These are phyloP conservation scores for Chesias legatella DNA, from an alignment of 2,888 invertebrate genomes.

Conservation along the genomic window DNA sequence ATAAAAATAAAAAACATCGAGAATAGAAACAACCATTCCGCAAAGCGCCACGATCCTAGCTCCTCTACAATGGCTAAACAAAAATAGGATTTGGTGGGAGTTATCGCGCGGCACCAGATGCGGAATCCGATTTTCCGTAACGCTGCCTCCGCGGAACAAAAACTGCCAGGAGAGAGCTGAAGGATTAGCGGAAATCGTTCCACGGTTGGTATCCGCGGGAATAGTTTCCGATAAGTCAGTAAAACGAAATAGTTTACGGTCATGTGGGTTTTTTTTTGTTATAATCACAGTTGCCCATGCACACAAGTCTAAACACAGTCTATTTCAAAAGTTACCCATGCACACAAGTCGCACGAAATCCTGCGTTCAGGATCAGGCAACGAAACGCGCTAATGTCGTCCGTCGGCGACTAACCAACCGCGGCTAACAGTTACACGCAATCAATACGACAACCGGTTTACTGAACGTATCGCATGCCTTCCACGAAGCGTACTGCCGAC, in stretches of 20 bases:
- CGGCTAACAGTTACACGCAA: constrained; percentile 26
- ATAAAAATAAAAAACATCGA: too few relatives aligned
- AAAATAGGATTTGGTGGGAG: constrained; percentile 31
- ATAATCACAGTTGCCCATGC: neutral
- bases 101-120: constrained; percentile 44
- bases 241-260: constrained; percentile 1
- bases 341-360: constrained; percentile 2
- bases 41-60: neutral
- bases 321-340: too few relatives aligned
- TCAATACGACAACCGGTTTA: constrained; percentile 31
- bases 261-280: neutral
- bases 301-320: too few relatives aligned
- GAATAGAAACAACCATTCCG: too few relatives aligned
- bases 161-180: constrained; percentile 18
- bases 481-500: constrained; percentile 17
- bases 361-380: constrained; percentile 6
- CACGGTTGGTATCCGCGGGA: neutral
- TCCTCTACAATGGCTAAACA: constrained; percentile 32
- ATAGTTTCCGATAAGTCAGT: neutral
- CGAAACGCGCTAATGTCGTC: constrained; percentile 24
- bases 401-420: constrained; percentile 26
- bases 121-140: constrained; percentile 42
- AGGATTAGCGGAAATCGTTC: constrained; percentile 24
- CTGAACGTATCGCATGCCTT: constrained; percentile 27
- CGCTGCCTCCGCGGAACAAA: constrained; percentile 19